Evolutionary conservation across 2,888 invertebrate genomes (phyloP).

Genomic region (Sepioteuthis lessoniana): DNA sequence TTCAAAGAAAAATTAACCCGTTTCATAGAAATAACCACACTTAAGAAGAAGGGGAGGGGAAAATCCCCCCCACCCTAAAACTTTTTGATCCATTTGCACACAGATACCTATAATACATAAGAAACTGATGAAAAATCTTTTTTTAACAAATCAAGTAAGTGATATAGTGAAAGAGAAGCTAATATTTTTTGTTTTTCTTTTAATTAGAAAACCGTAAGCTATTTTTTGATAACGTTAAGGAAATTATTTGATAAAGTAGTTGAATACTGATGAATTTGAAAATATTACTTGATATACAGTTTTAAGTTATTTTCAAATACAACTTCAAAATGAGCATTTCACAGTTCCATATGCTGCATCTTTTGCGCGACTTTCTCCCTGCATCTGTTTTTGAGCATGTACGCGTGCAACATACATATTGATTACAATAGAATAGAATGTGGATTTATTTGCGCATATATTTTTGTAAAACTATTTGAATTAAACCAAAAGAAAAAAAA

Average conservation of each 20-base stretch:
- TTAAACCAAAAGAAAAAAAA: not conserved
- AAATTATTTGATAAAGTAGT: not conserved
- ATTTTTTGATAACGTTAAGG: not conserved
- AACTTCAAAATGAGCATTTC: not conserved
- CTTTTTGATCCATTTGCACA: no score
- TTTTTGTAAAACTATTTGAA: not conserved
- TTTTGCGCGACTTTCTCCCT: not conserved
- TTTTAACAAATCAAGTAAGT: no score
- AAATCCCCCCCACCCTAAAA: no score
- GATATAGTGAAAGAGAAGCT: no score
- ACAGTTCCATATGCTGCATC: not conserved
- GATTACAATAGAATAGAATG: not conserved
- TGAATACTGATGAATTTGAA: not conserved
- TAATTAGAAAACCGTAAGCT: no score
- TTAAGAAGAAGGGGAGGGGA: no score
- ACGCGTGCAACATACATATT: no score
- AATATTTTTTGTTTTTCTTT: no score
- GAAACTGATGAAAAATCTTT: no score
- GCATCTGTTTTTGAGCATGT: not conserved
- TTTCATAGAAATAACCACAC: no score
- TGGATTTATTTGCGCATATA: not conserved
- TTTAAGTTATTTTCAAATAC: not conserved
- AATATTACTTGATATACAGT: not conserved
- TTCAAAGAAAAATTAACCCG: no score
- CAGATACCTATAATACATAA: no score